Evolutionary conservation across 2,113 vertebrate genomes (phyloP).

Genomic region (Nannospalax galili): DNA sequence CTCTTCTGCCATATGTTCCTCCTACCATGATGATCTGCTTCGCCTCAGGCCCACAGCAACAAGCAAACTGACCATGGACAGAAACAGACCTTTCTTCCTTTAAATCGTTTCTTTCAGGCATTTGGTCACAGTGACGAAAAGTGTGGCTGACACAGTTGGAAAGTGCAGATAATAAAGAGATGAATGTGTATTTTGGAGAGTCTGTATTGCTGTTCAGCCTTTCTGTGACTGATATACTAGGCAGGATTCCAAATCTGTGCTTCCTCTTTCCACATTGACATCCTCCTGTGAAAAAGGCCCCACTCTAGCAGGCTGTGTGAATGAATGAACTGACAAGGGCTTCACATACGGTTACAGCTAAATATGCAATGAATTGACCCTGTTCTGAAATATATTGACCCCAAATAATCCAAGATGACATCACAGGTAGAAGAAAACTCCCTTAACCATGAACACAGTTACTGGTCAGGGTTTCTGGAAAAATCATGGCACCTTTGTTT

Average conservation of each 20-base stretch:
- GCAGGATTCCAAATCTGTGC: background rate
- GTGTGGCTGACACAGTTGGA: background rate
- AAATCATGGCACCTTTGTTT: background rate
- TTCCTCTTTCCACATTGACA: background rate
- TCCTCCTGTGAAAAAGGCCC: background rate
- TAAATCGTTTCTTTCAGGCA: background rate
- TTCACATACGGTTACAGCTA: background rate
- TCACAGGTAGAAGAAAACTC: background rate
- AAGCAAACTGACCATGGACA: background rate
- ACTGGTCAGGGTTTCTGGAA: slow-evolving; percentile 7
- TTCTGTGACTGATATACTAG: background rate
- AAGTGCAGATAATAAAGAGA: background rate
- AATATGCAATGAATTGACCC: background rate
- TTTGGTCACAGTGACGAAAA: background rate
- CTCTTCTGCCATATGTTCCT: background rate
- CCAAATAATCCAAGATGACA: background rate
- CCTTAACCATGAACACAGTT: background rate
- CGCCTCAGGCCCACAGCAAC: background rate
- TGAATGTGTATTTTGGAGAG: background rate
- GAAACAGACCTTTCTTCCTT: background rate
- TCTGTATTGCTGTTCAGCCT: background rate
- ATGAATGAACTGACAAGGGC: background rate
- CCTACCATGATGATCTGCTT: background rate
- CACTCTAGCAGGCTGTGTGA: background rate
- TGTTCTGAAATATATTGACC: background rate